Conservation (phyloP, 2,113 vertebrate genomes). For the Burhinus oedicnemus region DNA sequence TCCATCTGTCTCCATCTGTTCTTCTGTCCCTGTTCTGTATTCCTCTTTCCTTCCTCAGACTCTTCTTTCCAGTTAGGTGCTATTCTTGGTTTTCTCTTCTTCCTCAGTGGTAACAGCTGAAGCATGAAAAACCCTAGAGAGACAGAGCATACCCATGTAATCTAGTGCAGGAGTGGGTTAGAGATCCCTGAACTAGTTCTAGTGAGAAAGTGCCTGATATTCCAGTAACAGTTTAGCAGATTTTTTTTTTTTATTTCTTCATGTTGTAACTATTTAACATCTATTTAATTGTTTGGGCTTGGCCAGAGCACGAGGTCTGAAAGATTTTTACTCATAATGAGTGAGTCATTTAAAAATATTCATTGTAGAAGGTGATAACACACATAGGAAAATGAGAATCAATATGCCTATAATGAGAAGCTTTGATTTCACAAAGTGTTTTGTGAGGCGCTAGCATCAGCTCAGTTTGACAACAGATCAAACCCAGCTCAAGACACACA, state of each 20-base stretch:
- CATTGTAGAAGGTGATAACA: not conserved
- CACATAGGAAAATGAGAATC: not conserved
- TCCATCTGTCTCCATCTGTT: not conserved
- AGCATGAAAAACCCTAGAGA: not conserved
- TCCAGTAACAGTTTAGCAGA: not conserved
- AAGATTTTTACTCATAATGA: not conserved
- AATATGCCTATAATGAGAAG: not conserved
- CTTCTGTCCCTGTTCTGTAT: not conserved
- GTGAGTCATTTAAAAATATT: not conserved
- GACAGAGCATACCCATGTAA: not conserved
- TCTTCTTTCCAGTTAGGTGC: not conserved
- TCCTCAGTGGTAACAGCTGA: not conserved
- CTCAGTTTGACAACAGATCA: not conserved
- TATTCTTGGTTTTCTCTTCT: not conserved
- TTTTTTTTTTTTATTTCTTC: not conserved
- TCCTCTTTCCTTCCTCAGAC: not conserved
- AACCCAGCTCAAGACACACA: not conserved
- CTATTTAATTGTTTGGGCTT: not conserved
- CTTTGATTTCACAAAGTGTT: not conserved
- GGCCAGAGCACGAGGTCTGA: not conserved
- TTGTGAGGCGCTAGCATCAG: not conserved
- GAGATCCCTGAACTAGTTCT: not conserved
- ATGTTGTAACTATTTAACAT: not conserved
- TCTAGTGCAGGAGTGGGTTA: not conserved
- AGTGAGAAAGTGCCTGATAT: not conserved